Evolutionary conservation across 2,888 invertebrate species (phyloP).

Genomic region (Cerceris rybyensis): DNA sequence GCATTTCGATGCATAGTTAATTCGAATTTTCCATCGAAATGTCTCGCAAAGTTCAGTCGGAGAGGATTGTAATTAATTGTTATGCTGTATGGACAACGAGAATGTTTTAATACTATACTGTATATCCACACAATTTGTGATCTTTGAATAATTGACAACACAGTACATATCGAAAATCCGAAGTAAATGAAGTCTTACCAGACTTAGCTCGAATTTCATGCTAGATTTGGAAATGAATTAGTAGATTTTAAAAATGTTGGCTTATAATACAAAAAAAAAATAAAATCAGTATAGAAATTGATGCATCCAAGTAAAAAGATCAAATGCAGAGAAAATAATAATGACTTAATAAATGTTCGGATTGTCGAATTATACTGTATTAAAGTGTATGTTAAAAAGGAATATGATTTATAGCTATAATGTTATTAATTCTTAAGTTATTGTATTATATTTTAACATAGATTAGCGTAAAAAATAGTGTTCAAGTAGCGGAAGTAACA

Average conservation of each 20-base stretch:
- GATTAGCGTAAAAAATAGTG: conserved; percentile 6
- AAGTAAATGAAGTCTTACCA: no score
- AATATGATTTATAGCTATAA: conserved; percentile 8
- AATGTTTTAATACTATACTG: no score
- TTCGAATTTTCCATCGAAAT: conserved; percentile 20
- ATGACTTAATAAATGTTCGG: neutral
- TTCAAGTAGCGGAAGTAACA: conserved; percentile 9
- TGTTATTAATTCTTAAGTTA: conserved; percentile 8
- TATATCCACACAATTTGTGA: no score
- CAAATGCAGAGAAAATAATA: neutral
- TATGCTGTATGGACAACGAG: neutral
- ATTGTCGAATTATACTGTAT: conserved; percentile 15
- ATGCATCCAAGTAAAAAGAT: neutral
- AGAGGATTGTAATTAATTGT: conserved; percentile 39
- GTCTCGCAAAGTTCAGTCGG: conserved; percentile 34
- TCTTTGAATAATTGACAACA: no score
- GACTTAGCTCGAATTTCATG: no score
- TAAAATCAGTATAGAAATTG: neutral
- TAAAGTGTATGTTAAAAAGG: neutral
- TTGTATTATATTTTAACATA: conserved; percentile 4
- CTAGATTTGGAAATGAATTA: no score
- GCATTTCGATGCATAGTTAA: neutral
- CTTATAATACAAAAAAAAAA: no score
- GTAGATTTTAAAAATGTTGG: no score
- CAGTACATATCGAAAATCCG: no score